These are phyloP conservation scores for Triplophysa siluroides DNA, from an alignment of 2,113 vertebrate genomes.

Conservation along the genomic window DNA sequence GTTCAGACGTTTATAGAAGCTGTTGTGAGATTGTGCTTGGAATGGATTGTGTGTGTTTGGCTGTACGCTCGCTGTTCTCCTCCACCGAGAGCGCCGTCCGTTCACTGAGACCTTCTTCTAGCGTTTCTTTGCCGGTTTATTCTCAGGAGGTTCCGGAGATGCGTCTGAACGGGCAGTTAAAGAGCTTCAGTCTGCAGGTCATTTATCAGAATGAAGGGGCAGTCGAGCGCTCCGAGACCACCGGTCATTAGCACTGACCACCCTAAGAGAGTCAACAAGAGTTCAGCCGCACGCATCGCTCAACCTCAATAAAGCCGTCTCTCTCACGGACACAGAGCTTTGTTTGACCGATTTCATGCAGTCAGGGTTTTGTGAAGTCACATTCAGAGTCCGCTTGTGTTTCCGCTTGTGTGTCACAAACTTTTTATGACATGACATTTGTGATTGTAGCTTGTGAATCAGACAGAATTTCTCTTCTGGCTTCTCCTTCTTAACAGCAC, in stretches of 20 bases:
- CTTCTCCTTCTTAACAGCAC: too few species aligned
- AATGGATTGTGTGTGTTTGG: too few species aligned
- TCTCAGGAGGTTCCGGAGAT: background rate
- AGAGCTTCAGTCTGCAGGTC: slow-evolving; percentile 12
- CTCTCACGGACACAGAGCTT: background rate
- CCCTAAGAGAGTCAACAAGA: background rate
- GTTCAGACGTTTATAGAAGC: too few species aligned
- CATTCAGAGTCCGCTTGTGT: background rate
- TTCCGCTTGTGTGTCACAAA: too few species aligned
- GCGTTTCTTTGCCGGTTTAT: slow-evolving; percentile 9
- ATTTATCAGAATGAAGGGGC: slow-evolving; percentile 21
- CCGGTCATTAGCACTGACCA: slow-evolving; percentile 29
- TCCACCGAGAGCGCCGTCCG: background rate
- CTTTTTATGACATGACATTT: too few species aligned
- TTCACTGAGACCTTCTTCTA: background rate
- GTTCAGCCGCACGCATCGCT: slow-evolving; percentile 27
- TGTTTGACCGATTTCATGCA: background rate
- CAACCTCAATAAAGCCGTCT: slow-evolving; percentile 20
- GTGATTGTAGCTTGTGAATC: too few species aligned
- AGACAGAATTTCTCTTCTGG: too few species aligned
- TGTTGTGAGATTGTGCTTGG: too few species aligned
- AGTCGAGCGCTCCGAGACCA: background rate
- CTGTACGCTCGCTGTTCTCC: too few species aligned
- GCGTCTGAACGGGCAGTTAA: background rate
- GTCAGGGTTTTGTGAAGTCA: background rate